Evolutionary conservation across 2,113 vertebrate genomes (phyloP), one percentile per base, ranked within the genome.

Genomic region (Nycticebus coucang): DNA sequence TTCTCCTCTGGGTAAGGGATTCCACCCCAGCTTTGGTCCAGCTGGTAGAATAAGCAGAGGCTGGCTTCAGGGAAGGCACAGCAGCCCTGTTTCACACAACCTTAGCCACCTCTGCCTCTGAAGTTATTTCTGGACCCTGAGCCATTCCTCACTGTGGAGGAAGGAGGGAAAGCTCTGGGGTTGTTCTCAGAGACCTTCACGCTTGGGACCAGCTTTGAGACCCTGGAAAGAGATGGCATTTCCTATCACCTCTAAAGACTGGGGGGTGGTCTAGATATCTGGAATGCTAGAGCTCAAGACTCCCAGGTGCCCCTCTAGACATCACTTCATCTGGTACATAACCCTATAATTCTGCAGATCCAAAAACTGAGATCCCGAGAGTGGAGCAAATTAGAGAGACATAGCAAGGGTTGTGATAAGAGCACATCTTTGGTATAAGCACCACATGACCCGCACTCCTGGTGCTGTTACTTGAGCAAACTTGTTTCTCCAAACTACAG

Each of bases 241-340:
- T 69, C 21, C 10, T 53, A 0, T 69, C 17, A 8, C 17, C 30
- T 17, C 53, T 22, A 8, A 64, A 55, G 66, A 18, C 64, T 24
- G 10, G 7, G 13, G 59, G 4, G 0, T 12, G 7, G 35, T 13
- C 50, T 66, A 8, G 37, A 89, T 50, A 15, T 1, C 6, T n/a
- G 53, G 8, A 9, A 24, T n/a, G 41, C 4, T 59, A 5, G 4
- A 6, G 4, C 14, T 26, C 2, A 7, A 37, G 28, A 14, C 24
- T 26, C 55, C 45, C 26, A 14, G 0, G 2, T 6, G 1, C 1
- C n/a, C 10, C 59, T 53, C 66, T 75, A 50, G 69, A 64, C 30
- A 33, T 74, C 69, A 35, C 19, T 26, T 62, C 21, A 7, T n/a
- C 80, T 87, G 33, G 0, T 69, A 10, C 62, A 53, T 13, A 68